Evolutionary conservation across 1,140 invertebrate genomes (phyloP), one percentile per base, ranked within the genome.

Genomic region (Trichonephila clavata): DNA sequence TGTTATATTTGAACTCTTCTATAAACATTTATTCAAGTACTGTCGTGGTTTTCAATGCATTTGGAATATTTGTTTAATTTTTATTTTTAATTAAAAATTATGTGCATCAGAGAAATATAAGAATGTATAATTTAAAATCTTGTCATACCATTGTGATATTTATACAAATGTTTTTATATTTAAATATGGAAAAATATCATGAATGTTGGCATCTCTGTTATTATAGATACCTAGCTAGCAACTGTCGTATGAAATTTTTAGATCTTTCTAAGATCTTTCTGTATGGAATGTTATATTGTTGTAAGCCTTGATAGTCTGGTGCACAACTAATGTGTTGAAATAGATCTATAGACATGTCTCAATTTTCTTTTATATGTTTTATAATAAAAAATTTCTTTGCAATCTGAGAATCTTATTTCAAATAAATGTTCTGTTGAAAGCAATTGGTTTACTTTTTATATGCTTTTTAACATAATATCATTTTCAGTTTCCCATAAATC

Each of bases 151-250:
- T 39, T 77, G 71, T 77, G 71, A 77, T 77, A 77, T 77, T 77
- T 77, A 77, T 77, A 39, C 32, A 39, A 18, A 39, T 77, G 71
- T 18, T 32, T 77, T 27, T 77, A 27, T 77, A 77, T 77, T 32
- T 77, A 32, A 50, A 10, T 10, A 10, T 7, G 50, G 50, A 13
- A 13, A 50, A 77, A 77, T 39, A 39, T 77, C 14, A 77, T 77
- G 71, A 92, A 50, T 57, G 61, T 92, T 92, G 91, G 91, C 91
- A 92, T 92, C 91, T 92, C 91, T 92, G 91, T 92, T 92, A 39
- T 32, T 83, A 71, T 92, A 92, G 81, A 24, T 92, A 65, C 65
- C 32, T 92, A 92, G 83, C 16, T 86, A 92, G 60, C 20, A 65
- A 71, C 50, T 92, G 83, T 86, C 21, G 10, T 92, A 86, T 92